Evolutionary conservation across 2,113 vertebrate species (phyloP), one percentile per base, ranked within the genome.

Genomic region (Falcunculus frontatus): DNA sequence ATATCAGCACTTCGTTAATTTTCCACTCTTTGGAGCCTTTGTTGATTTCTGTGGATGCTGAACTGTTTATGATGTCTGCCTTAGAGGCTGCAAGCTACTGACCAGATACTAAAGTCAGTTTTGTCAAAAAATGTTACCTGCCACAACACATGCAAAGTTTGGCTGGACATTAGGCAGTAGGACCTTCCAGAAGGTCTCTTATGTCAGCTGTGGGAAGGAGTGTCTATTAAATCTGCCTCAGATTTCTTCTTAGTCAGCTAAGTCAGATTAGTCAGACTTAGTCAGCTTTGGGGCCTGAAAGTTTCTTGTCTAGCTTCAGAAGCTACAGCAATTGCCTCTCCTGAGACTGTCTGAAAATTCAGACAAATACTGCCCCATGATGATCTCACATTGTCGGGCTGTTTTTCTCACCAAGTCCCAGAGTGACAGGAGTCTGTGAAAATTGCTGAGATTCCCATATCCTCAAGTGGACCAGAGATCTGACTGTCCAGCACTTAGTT

Each of bases 1-100:
- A 4, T 23, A 33, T 62, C 6, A 47, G 14, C 14, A 27, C 12
- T 83, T 89, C 0, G 0, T 49, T 78, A 4, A 47, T 70, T 47
- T 92, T 69, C 23, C 42, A 23, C 47, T 4, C 11, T 77, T 47
- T 74, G 21, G 16, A 74, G 11, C 16, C 41, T 75, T 47, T 11
- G 10, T 5, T 70, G 46, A 52, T 53, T 85, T 74, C 56, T 62
- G 0, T 39, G 41, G 6, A 3, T 53, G 27, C 44, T 85, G n/a
- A 7, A 26, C 26, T 25, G 16, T 55, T 1, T 29, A 23, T 64
- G 53, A 20, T 10, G 5, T 67, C 42, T 93, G 5, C 13, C 68
- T 41, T 30, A 49, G 18, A 57, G 29, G 11, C 27, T 92, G 16
- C 21, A 62, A 82, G 41, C 16, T 35, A 33, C 25, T 60, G 37